Evolutionary conservation across 2,797 vertebrate species (phyloP).

Genomic region (Onychomys arenicola): DNA sequence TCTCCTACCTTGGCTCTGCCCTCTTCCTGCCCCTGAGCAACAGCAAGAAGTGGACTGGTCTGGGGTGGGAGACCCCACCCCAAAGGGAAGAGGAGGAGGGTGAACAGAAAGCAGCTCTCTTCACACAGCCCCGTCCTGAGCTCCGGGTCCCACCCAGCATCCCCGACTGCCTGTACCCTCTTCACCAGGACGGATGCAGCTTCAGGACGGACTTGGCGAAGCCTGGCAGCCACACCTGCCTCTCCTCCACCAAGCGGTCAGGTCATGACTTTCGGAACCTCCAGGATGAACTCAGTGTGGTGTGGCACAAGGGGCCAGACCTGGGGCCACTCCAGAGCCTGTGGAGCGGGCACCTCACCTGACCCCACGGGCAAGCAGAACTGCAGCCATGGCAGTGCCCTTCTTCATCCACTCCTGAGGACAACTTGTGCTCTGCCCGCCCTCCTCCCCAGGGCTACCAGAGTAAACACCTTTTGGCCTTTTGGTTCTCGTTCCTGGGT

Average conservation of each 20-base stretch:
- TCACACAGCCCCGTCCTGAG: constrained; percentile 86
- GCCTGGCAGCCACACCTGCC: background rate
- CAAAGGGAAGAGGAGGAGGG: constrained; percentile 87
- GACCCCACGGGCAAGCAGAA: background rate
- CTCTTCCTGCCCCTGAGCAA: background rate
- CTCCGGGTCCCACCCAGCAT: constrained; percentile 71
- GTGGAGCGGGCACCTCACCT: background rate
- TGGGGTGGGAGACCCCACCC: constrained; percentile 12
- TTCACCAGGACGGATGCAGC: background rate
- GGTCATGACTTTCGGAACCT: background rate
- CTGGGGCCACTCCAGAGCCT: background rate
- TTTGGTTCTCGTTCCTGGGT: constrained; percentile 52
- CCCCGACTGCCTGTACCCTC: background rate
- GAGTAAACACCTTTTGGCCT: constrained; percentile 72
- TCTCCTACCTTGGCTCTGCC: background rate
- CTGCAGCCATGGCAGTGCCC: background rate
- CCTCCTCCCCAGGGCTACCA: constrained; percentile 44
- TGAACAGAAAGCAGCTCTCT: constrained; percentile 88
- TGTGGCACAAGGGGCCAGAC: background rate
- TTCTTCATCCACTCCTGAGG: background rate
- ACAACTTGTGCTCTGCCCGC: constrained; percentile 40
- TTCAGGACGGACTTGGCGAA: background rate
- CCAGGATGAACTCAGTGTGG: background rate
- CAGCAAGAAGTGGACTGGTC: constrained; percentile 81
- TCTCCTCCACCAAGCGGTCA: background rate